Base-by-base conservation (phyloP, 2,797 vertebrate species). In the Serranus cabrilla region DNA sequence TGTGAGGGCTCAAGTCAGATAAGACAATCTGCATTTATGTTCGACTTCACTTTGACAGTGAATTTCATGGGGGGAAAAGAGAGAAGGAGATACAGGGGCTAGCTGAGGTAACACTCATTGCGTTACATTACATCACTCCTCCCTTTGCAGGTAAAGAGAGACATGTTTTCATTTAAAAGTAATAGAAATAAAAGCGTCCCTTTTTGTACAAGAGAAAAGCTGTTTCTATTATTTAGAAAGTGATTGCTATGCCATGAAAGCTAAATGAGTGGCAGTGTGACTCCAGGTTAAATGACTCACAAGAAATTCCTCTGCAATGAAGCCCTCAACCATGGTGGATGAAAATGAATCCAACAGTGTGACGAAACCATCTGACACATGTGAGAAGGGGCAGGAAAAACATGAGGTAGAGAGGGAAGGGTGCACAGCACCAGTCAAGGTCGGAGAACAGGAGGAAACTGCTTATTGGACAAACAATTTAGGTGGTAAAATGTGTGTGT, bases 331-430 rank as follows among this genome's bases (percentile, higher is more conserved):
- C 40, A 73, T 25, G 25, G 16, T 50, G 51, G 71, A 59, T 72
- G 64, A 74, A 71, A 79, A 81, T 71, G 42, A 76, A 49, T 47
- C 34, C 64, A 81, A 58, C 27, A 65, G 60, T 74, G 69, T 82
- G 62, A 86, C 66, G 12, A 71, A 76, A 82, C 71, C 61, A 81
- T 58, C 56, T 74, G 60, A 82, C 68, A 78, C 56, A 75, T 62
- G 11, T 23, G 42, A 76, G 18, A 56, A 45, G 27, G 31, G 52
- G 60, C 27, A 18, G 63, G 73, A 46, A 76, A 76, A 68, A 72
- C 31, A 50, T 1, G 46, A n/a, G 25, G 43, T 18, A 13, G 46
- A 60, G 58, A 42, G 55, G 23, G 43, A 65, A 57, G 50, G 51
- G 66, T 45, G 27, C 11, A 39, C 59, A 69, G 5, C 14, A 40